Evolutionary conservation across 2,888 invertebrate genomes (phyloP).

Genomic region (Maniola hyperantus): DNA sequence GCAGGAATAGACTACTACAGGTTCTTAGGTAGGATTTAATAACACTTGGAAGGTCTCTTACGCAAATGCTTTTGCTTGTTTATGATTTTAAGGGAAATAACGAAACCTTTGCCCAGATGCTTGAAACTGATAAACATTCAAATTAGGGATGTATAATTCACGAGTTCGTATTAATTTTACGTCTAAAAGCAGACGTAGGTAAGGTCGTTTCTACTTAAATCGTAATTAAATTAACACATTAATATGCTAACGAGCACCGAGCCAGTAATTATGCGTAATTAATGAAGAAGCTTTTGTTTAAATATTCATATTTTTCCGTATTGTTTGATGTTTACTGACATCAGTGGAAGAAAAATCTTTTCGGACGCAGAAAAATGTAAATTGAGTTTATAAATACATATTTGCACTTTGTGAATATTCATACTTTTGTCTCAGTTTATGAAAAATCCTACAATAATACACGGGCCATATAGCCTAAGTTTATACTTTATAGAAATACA

Average conservation of each 20-base stretch:
- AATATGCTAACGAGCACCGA: constrained; percentile 14
- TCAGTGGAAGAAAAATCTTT: neutral
- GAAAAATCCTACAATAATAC: too few species aligned
- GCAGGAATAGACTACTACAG: too few species aligned
- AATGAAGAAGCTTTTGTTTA: constrained; percentile 1
- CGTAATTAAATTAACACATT: constrained; percentile 27
- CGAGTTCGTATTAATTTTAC: constrained; percentile 15
- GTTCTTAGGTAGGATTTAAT: too few species aligned
- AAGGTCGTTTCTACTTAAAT: constrained; percentile 18
- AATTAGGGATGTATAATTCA: neutral
- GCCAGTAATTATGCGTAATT: constrained; percentile 10
- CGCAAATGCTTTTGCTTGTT: neutral
- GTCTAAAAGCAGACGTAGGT: constrained; percentile 11
- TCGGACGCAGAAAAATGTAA: neutral
- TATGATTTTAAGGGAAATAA: constrained; percentile 1
- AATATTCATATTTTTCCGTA: constrained; percentile 13
- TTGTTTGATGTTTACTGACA: neutral
- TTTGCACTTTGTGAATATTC: neutral
- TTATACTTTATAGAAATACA: too few species aligned
- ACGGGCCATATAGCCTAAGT: too few species aligned
- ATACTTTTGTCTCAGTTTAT: too few species aligned
- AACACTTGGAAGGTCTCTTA: too few species aligned
- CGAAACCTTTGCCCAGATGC: neutral
- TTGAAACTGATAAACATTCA: neutral
- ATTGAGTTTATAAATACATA: neutral